Conservation (phyloP, 2,888 invertebrate species). For the Chaitophorus viminalis region DNA sequence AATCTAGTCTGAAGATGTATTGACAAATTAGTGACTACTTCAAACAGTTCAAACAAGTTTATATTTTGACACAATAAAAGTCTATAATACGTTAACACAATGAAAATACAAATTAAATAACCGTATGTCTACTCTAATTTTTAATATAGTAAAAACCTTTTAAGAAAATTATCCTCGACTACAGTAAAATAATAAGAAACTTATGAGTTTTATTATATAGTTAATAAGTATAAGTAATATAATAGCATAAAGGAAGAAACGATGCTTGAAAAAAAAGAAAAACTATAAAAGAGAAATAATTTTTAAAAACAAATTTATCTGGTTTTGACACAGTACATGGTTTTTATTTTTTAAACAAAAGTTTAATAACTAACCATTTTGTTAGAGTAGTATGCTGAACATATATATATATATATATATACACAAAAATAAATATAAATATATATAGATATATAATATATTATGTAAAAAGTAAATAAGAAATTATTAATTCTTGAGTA, state of each 20-base stretch:
- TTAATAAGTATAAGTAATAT: not conserved
- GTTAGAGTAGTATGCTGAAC: not conserved
- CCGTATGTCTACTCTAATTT: not conserved
- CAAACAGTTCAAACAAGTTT: not conserved
- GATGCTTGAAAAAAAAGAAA: slow-evolving; percentile 4
- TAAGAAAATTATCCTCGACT: not conserved
- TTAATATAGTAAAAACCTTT: not conserved
- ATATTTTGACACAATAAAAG: not conserved
- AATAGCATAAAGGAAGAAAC: slow-evolving; percentile 9
- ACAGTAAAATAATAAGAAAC: slow-evolving; percentile 21
- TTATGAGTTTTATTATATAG: not conserved
- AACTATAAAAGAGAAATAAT: slow-evolving; percentile 12
- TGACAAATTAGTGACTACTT: not conserved
- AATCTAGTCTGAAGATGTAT: not conserved
- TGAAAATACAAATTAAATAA: not conserved
- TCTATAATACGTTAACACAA: not conserved
- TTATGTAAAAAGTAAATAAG: not conserved
- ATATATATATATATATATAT: not conserved
- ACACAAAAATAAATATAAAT: not conserved
- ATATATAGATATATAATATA: not conserved
- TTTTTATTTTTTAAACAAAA: slow-evolving; percentile 39
- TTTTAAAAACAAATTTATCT: slow-evolving; percentile 40
- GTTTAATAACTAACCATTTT: slow-evolving; percentile 43
- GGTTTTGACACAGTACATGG: slow-evolving; percentile 15
- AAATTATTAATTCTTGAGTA: slow-evolving; percentile 18